A percentile compares a stretch with the other conserved stretches of the same genome.
These are phyloP conservation scores for Pomacea maculata DNA, from an alignment of 1,140 invertebrate genomes.

Conservation along the genomic window DNA sequence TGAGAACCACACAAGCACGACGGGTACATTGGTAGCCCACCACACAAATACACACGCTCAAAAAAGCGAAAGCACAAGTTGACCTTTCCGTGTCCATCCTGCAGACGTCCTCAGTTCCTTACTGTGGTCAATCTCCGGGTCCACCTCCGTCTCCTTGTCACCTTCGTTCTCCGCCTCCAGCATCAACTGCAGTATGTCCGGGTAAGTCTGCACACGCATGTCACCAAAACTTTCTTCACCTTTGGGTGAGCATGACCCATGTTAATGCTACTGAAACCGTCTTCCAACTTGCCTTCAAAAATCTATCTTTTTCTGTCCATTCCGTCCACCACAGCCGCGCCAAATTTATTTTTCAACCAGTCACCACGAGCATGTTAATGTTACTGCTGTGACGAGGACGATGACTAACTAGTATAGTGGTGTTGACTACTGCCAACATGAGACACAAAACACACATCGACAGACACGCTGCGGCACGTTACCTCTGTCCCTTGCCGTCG, in stretches of 20 bases:
- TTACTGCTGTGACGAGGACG: no score
- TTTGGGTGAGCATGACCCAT: no score
- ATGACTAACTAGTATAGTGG: no score
- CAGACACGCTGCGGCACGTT: no score
- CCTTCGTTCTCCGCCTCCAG: conserved; percentile 19
- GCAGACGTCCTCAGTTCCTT: not conserved
- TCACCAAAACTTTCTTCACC: no score
- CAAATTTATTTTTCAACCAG: no score
- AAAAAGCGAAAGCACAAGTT: not conserved
- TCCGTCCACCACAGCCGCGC: conserved; percentile 1
- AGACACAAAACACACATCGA: no score
- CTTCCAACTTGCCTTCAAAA: no score
- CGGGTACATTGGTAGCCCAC: not conserved
- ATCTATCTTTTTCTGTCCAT: not conserved
- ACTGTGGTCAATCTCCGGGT: not conserved
- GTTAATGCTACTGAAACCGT: no score
- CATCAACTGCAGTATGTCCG: conserved; percentile 24
- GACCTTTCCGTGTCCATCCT: conserved; percentile 7
- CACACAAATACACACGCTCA: not conserved
- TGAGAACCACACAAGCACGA: not conserved
- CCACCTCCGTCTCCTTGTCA: not conserved
- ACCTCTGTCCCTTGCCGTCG: no score
- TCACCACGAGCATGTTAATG: no score
- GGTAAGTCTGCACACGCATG: conserved; percentile 3
- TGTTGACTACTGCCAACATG: no score